Evolutionary conservation across 2,888 invertebrate genomes (phyloP).

Genomic region (Cosmia trapezina): DNA sequence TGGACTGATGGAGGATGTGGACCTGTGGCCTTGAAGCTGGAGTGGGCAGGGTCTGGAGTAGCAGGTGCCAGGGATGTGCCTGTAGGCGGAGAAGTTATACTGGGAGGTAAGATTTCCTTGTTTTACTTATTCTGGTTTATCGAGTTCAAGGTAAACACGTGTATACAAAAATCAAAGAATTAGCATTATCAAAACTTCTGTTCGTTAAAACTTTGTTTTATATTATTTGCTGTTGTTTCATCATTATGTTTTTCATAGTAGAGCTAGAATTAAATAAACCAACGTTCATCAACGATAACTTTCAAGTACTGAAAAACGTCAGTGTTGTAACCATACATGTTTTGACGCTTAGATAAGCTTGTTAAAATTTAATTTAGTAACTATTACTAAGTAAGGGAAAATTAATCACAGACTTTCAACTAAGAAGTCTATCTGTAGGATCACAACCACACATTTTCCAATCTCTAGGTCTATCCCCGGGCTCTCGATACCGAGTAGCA

Average conservation of each 20-base stretch:
- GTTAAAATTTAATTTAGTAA: no score
- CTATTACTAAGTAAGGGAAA: no score
- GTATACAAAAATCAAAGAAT: constrained; percentile 1
- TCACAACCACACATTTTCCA: not conserved
- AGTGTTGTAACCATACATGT: no score
- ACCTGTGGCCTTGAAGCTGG: constrained; percentile 94
- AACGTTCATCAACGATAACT: no score
- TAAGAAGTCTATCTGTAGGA: not conserved
- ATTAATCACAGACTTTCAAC: no score
- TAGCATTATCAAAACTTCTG: constrained; percentile 5
- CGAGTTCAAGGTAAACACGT: not conserved
- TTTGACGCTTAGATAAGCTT: no score
- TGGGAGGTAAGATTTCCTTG: constrained; percentile 78
- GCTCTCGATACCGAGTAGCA: constrained; percentile 91
- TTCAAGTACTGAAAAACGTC: no score
- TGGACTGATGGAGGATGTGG: constrained; percentile 97
- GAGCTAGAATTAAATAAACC: no score
- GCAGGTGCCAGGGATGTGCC: constrained; percentile 86
- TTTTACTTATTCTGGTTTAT: not conserved
- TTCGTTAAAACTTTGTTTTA: not conserved
- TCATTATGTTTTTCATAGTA: no score
- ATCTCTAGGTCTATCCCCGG: constrained; percentile 85
- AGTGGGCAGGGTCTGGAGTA: constrained; percentile 91
- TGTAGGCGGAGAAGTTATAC: constrained; percentile 85
- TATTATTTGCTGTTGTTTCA: no score